Conservation (phyloP, 2,888 invertebrate genomes). For the Drosophila kanekoi region DNA sequence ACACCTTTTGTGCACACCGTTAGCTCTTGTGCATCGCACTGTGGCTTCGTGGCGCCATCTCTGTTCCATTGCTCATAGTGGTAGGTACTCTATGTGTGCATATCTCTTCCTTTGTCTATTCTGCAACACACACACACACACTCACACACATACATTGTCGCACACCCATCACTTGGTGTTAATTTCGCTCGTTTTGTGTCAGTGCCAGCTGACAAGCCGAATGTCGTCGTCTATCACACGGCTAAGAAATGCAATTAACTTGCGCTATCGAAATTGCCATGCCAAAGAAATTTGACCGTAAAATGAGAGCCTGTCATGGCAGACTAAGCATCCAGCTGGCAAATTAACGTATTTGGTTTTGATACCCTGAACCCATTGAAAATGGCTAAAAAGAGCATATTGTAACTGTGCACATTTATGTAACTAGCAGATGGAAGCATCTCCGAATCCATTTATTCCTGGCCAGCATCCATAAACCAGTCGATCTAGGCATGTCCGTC, state of each 20-base stretch:
- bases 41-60: slow-evolving; percentile 33
- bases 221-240: slow-evolving; percentile 56
- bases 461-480: no score
- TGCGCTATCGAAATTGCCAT: slow-evolving; percentile 57
- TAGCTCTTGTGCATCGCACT: slow-evolving; percentile 31
- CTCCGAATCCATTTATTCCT: no score
- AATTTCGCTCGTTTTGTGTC: slow-evolving; percentile 52
- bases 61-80: slow-evolving; percentile 10
- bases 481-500: no score
- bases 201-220: slow-evolving; percentile 36
- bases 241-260: slow-evolving; percentile 69
- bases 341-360: slow-evolving; percentile 14
- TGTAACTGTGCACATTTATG: no score
- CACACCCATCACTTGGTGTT: slow-evolving; percentile 52
- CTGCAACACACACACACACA: slow-evolving; percentile 17
- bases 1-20: slow-evolving; percentile 63
- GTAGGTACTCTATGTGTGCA: not conserved
- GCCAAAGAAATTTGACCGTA: slow-evolving; percentile 51
- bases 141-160: not conserved
- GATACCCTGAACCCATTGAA: no score
- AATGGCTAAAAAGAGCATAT: no score
- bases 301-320: slow-evolving; percentile 40
- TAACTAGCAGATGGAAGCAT: no score
- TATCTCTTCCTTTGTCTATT: slow-evolving; percentile 20
- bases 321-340: slow-evolving; percentile 9